Evolutionary conservation across 1,140 invertebrate genomes (phyloP), one percentile per base, ranked within the genome.

Genomic region (Venturia canescens): DNA sequence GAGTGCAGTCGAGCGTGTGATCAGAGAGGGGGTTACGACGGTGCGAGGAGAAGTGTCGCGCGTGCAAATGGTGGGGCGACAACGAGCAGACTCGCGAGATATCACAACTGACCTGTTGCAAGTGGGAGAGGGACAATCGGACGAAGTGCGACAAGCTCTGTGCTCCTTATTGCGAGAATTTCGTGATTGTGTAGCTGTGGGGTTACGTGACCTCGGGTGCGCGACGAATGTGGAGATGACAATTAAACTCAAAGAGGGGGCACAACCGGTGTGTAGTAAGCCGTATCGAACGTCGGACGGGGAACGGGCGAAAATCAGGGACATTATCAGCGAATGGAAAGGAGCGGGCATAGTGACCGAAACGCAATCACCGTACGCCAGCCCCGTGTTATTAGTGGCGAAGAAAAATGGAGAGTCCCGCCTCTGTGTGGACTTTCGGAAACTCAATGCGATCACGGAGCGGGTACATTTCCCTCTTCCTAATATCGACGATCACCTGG

Each of bases 341-440:
- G 18, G 57, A 72, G 21, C 74, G 67, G 11, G 77, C 48, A 16
- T 81, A 15, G 75, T 84, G 15, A 78, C 78, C 2, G 80, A 81
- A 48, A 78, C n/a, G n/a, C n/a, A n/a, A n/a, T n/a, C n/a, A n/a
- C n/a, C n/a, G n/a, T n/a, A n/a, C n/a, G n/a, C n/a, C 15, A 44
- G 38, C 15, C 38, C 38, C 38, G 38, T 44, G 15, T 44, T 44
- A 44, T n/a, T 44, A 44, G 38, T 15, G 38, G 15, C 6, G 15
- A 44, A 44, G 38, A 44, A 44, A 44, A 44, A 44, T 15, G 38
- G 38, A 6, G 38, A 44, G 6, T 44, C 38, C 6, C 6, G 38
- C 6, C 38, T 44, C 6, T 44, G 38, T 44, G 38, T 44, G 15
- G 38, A 44, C 15, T 44, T 44, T 44, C 38, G 38, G 6, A 44